A percentile compares a stretch with the other conserved stretches of the same genome.
phyloP scores from a whole-genome alignment of 2,888 invertebrate genomes.

The Amphipoea lucens region DNA sequence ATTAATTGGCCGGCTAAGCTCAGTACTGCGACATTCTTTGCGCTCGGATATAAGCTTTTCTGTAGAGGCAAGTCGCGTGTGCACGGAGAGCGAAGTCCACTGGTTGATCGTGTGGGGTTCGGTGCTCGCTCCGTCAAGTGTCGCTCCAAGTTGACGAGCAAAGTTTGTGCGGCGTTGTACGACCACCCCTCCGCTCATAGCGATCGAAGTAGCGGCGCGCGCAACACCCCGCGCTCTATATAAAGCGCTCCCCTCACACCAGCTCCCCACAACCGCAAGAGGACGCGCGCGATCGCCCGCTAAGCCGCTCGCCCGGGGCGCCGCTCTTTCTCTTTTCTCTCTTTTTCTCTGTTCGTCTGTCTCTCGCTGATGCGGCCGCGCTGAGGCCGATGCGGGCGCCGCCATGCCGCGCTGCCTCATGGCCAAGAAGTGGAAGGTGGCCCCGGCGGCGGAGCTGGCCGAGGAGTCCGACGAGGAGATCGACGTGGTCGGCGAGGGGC shows the following conservation, averaged over 20 bases:
- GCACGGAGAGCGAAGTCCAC: constrained; percentile 75
- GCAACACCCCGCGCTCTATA: constrained; percentile 84
- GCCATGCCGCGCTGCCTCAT: constrained; percentile 98
- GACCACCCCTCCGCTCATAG: constrained; percentile 76
- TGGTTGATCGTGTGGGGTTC: constrained; percentile 82
- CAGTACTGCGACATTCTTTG: constrained; percentile 31
- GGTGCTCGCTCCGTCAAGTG: constrained; percentile 77
- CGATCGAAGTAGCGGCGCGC: constrained; percentile 87
- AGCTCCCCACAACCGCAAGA: constrained; percentile 90
- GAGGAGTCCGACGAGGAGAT: constrained; percentile 94
- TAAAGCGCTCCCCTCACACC: constrained; percentile 84
- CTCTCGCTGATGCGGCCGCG: constrained; percentile 89
- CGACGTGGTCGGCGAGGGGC: constrained; percentile 96
- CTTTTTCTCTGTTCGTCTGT: constrained; percentile 90
- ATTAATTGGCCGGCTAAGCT: constrained; percentile 28
- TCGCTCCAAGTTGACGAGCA: constrained; percentile 82
- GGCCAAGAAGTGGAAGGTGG: constrained; percentile 98
- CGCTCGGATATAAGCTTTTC: constrained; percentile 42
- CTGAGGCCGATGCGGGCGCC: constrained; percentile 90
- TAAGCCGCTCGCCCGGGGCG: constrained; percentile 89
- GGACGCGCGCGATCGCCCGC: constrained; percentile 88
- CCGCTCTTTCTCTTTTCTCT: constrained; percentile 90
- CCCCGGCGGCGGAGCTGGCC: constrained; percentile 90
- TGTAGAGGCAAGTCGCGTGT: constrained; percentile 59
- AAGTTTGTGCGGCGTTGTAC: constrained; percentile 82